phyloP scores from a whole-genome alignment of 2,113 vertebrate species.

The Plecotus auritus region DNA sequence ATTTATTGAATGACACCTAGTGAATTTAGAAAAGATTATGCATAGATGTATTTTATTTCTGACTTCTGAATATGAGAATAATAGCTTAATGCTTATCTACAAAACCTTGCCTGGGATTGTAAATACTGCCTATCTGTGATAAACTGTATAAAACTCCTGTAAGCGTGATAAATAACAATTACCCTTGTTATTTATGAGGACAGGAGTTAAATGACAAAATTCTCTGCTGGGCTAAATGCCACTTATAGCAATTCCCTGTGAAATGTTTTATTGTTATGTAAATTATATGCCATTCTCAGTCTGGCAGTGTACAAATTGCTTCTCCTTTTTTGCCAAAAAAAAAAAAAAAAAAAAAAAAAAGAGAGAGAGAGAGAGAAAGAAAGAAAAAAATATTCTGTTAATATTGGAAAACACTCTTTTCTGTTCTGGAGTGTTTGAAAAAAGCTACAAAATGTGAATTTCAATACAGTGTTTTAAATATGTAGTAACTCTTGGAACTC shows the following conservation, averaged over 20 bases:
- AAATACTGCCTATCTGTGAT: neutral
- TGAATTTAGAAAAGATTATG: neutral
- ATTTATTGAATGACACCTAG: neutral
- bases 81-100: neutral
- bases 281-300: neutral
- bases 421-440: neutral
- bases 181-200: neutral
- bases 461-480: neutral
- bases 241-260: conserved; percentile 21
- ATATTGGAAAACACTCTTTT: conserved; percentile 3
- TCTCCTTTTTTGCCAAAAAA: neutral
- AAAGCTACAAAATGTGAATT: neutral
- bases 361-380: neutral
- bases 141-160: neutral
- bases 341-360: neutral
- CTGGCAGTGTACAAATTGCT: neutral
- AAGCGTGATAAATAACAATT: neutral
- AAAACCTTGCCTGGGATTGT: neutral
- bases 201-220: neutral
- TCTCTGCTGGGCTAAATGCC: neutral
- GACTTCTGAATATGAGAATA: conserved; percentile 1
- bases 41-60: neutral
- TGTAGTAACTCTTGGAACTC: neutral
- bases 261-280: neutral
- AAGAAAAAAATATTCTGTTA: neutral